These are phyloP conservation scores for Brienomyrus longianalis DNA, from an alignment of 2,113 vertebrate species.

Conservation along the genomic window DNA sequence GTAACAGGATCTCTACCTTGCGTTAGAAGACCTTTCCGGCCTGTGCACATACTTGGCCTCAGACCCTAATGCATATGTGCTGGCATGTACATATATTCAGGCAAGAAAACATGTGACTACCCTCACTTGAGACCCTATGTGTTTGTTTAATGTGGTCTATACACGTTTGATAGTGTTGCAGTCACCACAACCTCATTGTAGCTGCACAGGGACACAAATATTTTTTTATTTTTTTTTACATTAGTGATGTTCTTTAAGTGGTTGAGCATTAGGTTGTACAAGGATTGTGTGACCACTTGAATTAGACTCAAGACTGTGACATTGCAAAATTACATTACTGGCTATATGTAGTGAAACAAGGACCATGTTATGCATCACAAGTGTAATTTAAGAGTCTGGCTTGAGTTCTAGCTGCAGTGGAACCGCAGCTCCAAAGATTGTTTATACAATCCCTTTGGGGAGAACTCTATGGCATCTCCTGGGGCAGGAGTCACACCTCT, in stretches of 20 bases:
- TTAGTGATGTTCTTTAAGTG: background rate
- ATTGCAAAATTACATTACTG: background rate
- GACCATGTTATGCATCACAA: background rate
- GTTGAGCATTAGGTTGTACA: background rate
- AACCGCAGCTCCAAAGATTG: background rate
- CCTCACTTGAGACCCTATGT: background rate
- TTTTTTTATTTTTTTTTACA: background rate
- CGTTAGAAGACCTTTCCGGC: background rate
- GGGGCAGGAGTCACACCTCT: background rate
- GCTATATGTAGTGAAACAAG: background rate
- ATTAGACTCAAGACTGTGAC: background rate
- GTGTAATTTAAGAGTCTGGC: background rate
- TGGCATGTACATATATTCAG: background rate
- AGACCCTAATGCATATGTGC: background rate
- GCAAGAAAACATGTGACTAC: background rate
- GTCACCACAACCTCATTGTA: background rate
- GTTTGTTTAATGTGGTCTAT: background rate
- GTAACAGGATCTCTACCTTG: slow-evolving; percentile 20
- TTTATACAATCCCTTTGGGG: background rate
- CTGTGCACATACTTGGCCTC: background rate
- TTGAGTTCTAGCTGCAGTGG: background rate
- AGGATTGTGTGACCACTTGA: background rate
- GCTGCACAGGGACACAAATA: background rate
- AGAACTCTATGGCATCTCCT: background rate
- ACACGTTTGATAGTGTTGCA: background rate